phyloP scores from a whole-genome alignment of 1,140 invertebrate genomes.

The Geopemphigus sp. region DNA sequence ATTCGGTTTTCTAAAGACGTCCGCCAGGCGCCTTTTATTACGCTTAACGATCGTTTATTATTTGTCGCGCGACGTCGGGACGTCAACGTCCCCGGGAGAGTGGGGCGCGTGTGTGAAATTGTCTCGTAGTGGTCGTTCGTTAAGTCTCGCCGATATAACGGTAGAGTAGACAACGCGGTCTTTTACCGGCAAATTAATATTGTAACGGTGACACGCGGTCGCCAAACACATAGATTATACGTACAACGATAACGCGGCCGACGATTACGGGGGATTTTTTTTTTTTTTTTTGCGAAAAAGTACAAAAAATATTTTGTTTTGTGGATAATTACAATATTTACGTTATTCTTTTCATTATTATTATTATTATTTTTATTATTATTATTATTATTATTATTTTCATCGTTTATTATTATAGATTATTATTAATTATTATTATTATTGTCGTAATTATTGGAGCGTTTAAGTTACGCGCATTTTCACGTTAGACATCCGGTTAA shows the following conservation, averaged over 20 bases:
- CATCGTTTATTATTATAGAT: not conserved
- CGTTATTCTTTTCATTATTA: not conserved
- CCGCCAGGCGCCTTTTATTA: no score
- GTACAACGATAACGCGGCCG: not conserved
- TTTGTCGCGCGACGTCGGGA: no score
- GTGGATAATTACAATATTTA: not conserved
- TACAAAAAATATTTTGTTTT: constrained; percentile 28
- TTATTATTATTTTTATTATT: not conserved
- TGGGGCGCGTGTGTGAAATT: no score
- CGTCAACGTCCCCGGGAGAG: no score
- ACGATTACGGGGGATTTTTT: no score
- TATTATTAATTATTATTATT: not conserved
- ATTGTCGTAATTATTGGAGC: not conserved
- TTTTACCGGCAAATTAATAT: not conserved
- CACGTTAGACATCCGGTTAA: not conserved
- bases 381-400: not conserved
- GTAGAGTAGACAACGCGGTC: not conserved
- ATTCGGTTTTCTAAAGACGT: no score
- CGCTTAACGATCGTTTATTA: no score
- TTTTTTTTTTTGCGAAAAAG: constrained; percentile 19
- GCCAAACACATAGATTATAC: no score
- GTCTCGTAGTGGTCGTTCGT: no score
- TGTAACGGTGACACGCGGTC: no score
- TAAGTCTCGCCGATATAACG: not conserved
- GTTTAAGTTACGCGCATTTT: constrained; percentile 13